Evolutionary conservation across 1,140 invertebrate genomes (phyloP).

Genomic region (Drosophila ironensis): DNA sequence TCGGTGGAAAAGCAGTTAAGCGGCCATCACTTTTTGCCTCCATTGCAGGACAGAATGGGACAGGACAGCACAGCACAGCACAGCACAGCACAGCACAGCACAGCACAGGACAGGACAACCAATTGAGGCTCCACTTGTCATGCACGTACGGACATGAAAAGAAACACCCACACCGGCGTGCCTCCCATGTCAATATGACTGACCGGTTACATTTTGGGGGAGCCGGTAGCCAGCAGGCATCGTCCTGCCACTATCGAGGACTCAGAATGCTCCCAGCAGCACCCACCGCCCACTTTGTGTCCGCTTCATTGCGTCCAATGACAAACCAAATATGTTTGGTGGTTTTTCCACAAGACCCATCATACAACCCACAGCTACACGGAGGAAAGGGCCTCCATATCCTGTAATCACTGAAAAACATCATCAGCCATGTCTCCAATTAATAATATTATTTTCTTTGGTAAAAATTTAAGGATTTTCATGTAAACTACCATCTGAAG

Average conservation of each 20-base stretch:
- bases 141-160: conserved; percentile 63
- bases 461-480: too few relatives aligned
- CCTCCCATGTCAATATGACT: conserved; percentile 68
- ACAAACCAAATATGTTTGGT: conserved; percentile 81
- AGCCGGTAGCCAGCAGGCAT: conserved; percentile 34
- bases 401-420: neutral
- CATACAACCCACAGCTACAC: conserved; percentile 1
- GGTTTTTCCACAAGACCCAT: conserved; percentile 69
- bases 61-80: too few relatives aligned
- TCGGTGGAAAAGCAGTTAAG: conserved; percentile 58
- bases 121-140: conserved; percentile 65
- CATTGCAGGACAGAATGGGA: too few relatives aligned
- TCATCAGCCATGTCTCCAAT: too few relatives aligned
- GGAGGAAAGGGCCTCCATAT: neutral
- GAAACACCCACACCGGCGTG: conserved; percentile 52
- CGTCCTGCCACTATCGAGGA: conserved; percentile 1
- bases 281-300: conserved; percentile 5
- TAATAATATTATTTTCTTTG: too few relatives aligned
- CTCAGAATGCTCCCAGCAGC: neutral
- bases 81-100: too few relatives aligned
- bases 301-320: conserved; percentile 72
- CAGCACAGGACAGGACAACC: too few relatives aligned
- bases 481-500: too few relatives aligned
- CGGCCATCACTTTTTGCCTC: conserved; percentile 24
- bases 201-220: conserved; percentile 67